These are phyloP conservation scores for Trissolcus basalis DNA, from an alignment of 1,140 invertebrate species.

Conservation along the genomic window DNA sequence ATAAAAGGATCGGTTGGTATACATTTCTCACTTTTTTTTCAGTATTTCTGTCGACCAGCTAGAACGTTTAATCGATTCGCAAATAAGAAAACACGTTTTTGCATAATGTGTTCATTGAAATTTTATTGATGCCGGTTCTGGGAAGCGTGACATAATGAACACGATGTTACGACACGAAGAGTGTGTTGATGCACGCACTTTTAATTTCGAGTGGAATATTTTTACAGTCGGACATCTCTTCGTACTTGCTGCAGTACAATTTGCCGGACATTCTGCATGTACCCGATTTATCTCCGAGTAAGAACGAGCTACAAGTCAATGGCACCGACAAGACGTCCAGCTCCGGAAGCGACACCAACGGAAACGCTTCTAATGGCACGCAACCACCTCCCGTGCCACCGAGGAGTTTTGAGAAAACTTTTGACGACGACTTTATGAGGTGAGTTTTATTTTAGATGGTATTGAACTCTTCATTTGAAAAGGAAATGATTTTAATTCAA, in stretches of 20 bases:
- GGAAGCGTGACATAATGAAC: conserved; percentile 30
- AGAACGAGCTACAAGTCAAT: conserved; percentile 64
- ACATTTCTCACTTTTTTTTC: conserved; percentile 4
- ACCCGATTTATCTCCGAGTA: conserved; percentile 61
- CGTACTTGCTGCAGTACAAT: conserved; percentile 75
- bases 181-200: not conserved
- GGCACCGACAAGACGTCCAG: conserved; percentile 60
- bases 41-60: not conserved
- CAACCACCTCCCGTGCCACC: conserved; percentile 82
- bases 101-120: conserved; percentile 30
- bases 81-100: conserved; percentile 34
- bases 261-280: conserved; percentile 77
- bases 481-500: too few species aligned
- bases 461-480: too few species aligned
- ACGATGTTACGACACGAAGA: conserved; percentile 11
- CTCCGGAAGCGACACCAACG: conserved; percentile 68
- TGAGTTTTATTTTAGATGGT: conserved; percentile 30
- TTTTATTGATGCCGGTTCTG: conserved; percentile 18
- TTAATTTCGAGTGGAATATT: conserved; percentile 1
- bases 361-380: conserved; percentile 73
- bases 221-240: conserved; percentile 75
- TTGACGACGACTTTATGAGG: conserved; percentile 74
- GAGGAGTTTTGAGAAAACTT: conserved; percentile 79
- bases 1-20: conserved; percentile 73
- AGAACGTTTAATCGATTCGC: conserved; percentile 3